Base-by-base conservation (phyloP, 1,140 invertebrate genomes). In the Holcopasites calliopsidis region DNA sequence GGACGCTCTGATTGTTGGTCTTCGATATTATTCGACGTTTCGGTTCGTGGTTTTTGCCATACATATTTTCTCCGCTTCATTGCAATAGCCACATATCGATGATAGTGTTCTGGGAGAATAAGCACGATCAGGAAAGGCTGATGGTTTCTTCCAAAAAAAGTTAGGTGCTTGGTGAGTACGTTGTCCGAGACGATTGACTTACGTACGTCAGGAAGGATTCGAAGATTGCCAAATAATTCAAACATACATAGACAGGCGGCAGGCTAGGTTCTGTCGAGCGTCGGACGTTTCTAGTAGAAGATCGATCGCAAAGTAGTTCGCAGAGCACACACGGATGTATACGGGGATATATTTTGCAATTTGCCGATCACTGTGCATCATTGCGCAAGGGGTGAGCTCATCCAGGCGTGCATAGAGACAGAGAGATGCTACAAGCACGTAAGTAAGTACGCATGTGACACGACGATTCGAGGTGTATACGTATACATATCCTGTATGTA, bases 321-420 rank as follows among this genome's bases (percentile, higher is more conserved):
- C 74, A 61, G 47, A 61, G 68, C 42, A 80, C 64, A 74, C 61
- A 74, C 26, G 38, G 50, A 69, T 49, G 79, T 72, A 76, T 61
- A 82, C 82, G 71, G n/a, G n/a, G n/a, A 78, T 84, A 86, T 86
- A 86, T 88, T 85, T 85, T 86, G 80, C 86, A 86, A 78, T 77
- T 73, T 82, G 83, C 75, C 55, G 58, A 78, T 81, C 81, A 82
- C 79, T 82, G 76, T 80, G 84, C 80, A 85, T 70, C 61, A 47
- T 57, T 49, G 62, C 64, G 42, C 62, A 68, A 65, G 69, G 40
- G 61, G 52, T 57, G 33, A 47, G 40, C 71, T n/a, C 42, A 50
- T 18, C 42, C 54, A 38, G 42, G 28, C 33, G 80, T 65, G 77
- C 28, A 38, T 18, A 47, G 13, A 21, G 1, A 44, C 0, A 28